Evolutionary conservation across 2,888 invertebrate genomes (phyloP), one percentile per base, ranked within the genome.

Genomic region (Bembecia ichneumoniformis): DNA sequence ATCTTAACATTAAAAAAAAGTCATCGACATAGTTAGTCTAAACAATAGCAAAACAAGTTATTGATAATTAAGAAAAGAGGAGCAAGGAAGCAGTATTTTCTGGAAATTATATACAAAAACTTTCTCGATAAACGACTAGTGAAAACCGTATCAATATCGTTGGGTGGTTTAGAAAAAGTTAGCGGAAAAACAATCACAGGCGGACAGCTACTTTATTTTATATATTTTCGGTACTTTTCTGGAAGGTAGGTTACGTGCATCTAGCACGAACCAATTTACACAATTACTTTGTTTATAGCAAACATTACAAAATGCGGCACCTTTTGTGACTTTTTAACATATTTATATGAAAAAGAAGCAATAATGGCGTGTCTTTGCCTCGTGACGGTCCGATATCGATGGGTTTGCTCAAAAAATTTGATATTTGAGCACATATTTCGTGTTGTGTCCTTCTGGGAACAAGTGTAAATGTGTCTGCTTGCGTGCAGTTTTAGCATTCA

Each of bases 371-470:
- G 34, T 56, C 62, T 66, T 68, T 58, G 56, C 56, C 58, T 71
- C 79, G 80, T 78, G 76, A 77, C 68, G 60, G 53, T 51, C 54
- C 64, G 63, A 67, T 66, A 60, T 61, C 56, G 56, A 58, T 55
- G 45, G 51, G 72, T 77, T 75, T 74, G 66, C 59, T 52, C 52
- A 69, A 69, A 55, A 53, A 66, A 67, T 74, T 68, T 67, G 52
- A 62, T 55, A 60, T 64, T 65, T 60, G 64, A 69, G 68, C 65
- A 57, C 58, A 54, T 59, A 66, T 66, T 66, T 15, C 16, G 46
- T 46, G 28, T 82, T 78, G 60, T 68, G 64, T 68, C 81, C 79
- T 83, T 82, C 83, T 74, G 58, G 57, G 82, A 83, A 83, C 51
- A 58, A 55, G 56, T 58, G 64, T 62, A 59, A 49, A 48, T 45